Percentiles rank a stretch among this genome's conserved stretches.
These are phyloP conservation scores for Sternarchorhynchus goeldii DNA, from an alignment of 2,797 vertebrate species.

Conservation along the genomic window DNA sequence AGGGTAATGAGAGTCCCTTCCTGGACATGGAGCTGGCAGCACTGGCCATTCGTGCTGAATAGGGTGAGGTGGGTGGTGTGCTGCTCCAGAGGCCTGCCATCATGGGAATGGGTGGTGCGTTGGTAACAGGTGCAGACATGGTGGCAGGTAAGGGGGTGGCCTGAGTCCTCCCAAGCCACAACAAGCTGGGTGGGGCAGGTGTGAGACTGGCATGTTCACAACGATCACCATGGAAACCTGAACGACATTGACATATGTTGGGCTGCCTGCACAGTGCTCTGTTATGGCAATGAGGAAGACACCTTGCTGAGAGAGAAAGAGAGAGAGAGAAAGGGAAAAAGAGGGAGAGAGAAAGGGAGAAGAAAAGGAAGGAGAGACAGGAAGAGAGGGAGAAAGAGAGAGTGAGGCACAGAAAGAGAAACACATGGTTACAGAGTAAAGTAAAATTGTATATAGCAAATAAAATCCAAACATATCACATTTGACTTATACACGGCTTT, in stretches of 20 bases:
- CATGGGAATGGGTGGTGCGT: neutral
- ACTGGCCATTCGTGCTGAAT: neutral
- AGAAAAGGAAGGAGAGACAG: neutral
- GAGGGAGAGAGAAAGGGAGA: constrained; percentile 10
- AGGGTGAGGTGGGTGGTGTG: neutral
- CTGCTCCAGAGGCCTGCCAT: neutral
- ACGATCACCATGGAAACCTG: constrained; percentile 52
- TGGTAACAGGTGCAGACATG: neutral
- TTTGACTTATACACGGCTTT: too few relatives aligned
- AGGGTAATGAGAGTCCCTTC: constrained; percentile 46
- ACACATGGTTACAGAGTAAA: too few relatives aligned
- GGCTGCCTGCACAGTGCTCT: constrained; percentile 47
- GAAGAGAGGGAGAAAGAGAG: too few relatives aligned
- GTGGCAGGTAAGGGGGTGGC: neutral
- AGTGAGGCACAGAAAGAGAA: too few relatives aligned
- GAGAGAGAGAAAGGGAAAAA: constrained; percentile 16
- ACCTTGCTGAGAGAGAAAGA: constrained; percentile 50
- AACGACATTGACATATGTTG: constrained; percentile 55
- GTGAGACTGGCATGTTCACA: constrained; percentile 48
- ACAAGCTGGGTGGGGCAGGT: neutral
- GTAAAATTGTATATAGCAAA: too few relatives aligned
- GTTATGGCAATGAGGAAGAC: constrained; percentile 58
- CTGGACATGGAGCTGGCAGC: neutral
- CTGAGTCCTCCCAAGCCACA: constrained; percentile 9
- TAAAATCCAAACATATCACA: too few relatives aligned